phyloP scores from a whole-genome alignment of 2,797 vertebrate genomes.

The Cossypha polioptera region DNA sequence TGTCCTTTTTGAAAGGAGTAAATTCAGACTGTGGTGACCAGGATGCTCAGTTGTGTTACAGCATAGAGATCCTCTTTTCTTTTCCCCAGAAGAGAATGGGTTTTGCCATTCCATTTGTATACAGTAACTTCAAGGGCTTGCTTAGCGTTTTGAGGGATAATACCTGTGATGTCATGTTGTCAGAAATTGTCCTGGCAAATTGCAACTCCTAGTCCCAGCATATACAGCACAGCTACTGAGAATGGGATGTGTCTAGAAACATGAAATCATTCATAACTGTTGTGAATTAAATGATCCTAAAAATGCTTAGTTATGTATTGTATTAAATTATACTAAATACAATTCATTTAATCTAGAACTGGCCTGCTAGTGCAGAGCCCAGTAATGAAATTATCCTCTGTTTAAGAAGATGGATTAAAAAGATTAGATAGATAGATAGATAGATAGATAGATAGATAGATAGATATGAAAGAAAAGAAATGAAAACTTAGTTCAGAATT shows the following conservation, averaged over 20 bases:
- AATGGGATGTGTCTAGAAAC: background rate
- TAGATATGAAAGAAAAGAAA: background rate
- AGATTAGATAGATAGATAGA: background rate
- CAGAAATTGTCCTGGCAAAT: background rate
- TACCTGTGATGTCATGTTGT: background rate
- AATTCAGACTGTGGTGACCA: background rate
- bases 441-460: background rate
- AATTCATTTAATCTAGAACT: background rate
- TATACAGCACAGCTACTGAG: background rate
- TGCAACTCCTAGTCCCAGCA: background rate
- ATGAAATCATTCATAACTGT: background rate
- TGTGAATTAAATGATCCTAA: constrained; percentile 9
- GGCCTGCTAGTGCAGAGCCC: background rate
- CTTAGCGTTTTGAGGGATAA: background rate
- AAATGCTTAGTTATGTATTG: background rate
- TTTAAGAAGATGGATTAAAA: background rate
- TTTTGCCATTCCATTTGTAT: background rate
- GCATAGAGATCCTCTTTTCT: background rate
- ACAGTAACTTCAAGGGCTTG: background rate
- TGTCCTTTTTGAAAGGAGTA: background rate
- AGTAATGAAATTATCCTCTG: background rate
- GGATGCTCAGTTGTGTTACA: background rate
- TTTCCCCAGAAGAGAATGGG: background rate
- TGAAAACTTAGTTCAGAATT: background rate
- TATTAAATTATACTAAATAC: constrained; percentile 3